Evolutionary conservation across 2,797 vertebrate genomes (phyloP).

Genomic region (Tolypeutes matacus): DNA sequence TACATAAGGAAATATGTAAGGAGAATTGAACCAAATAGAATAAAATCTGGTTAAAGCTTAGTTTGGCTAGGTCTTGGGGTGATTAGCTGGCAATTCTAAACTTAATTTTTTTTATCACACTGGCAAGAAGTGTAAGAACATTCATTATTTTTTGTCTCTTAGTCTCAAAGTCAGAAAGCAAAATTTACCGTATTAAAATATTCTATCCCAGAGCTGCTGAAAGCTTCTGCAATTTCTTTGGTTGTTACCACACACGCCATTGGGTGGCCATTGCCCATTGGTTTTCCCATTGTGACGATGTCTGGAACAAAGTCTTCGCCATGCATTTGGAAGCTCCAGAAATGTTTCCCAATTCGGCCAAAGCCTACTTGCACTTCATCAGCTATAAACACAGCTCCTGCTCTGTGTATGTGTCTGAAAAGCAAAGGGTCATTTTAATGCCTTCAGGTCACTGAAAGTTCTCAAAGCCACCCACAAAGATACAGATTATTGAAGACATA

Average conservation of each 20-base stretch:
- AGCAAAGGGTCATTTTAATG: slow-evolving; percentile 47
- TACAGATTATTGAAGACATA: not conserved
- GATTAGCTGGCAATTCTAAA: not conserved
- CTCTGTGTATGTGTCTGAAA: slow-evolving; percentile 92
- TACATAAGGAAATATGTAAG: not conserved
- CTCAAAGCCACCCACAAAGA: not conserved
- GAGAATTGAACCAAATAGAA: not conserved
- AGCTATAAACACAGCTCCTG: slow-evolving; percentile 95
- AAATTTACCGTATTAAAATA: slow-evolving; percentile 97
- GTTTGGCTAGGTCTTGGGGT: not conserved
- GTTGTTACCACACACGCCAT: slow-evolving; percentile 98
- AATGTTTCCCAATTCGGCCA: slow-evolving; percentile 95
- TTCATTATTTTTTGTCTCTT: not conserved
- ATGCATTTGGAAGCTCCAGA: slow-evolving; percentile 97
- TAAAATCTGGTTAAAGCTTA: not conserved
- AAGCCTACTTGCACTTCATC: slow-evolving; percentile 99
- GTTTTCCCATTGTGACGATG: slow-evolving; percentile 99
- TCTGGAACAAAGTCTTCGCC: slow-evolving; percentile 96
- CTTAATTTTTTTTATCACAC: not conserved
- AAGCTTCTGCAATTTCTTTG: slow-evolving; percentile 94
- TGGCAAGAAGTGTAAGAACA: not conserved
- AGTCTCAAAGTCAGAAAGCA: not conserved
- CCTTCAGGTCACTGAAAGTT: not conserved
- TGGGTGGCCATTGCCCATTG: slow-evolving; percentile 98
- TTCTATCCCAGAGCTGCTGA: slow-evolving; percentile 94